Percentiles rank a stretch among this genome's conserved stretches.
Evolutionary conservation across 2,797 vertebrate genomes (phyloP).

Genomic region (Intellagama lesueurii): DNA sequence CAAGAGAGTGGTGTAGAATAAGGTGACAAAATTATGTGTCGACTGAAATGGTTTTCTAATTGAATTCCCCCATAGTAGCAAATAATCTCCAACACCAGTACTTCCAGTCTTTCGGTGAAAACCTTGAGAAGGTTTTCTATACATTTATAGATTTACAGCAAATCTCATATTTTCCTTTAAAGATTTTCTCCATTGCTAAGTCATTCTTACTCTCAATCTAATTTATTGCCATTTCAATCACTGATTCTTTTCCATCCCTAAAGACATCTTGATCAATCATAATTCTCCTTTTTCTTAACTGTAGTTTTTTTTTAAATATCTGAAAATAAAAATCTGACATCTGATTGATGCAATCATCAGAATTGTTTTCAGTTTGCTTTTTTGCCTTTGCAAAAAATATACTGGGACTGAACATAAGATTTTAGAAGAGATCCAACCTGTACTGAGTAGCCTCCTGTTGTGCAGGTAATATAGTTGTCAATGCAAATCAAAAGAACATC

Average conservation of each 20-base stretch:
- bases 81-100: slow-evolving; percentile 1
- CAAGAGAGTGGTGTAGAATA: not conserved
- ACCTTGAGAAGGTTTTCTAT: not conserved
- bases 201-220: not conserved
- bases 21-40: not conserved
- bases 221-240: not conserved
- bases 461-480: not conserved
- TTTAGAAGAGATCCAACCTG: not conserved
- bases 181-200: not conserved
- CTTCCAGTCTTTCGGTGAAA: not conserved
- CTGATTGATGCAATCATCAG: not conserved
- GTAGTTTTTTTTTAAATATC: slow-evolving; percentile 1
- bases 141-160: not conserved
- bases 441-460: not conserved
- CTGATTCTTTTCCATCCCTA: not conserved
- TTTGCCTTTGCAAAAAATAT: not conserved
- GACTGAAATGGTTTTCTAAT: not conserved
- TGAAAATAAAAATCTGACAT: not conserved
- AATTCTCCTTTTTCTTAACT: not conserved
- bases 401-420: not conserved
- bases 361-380: not conserved
- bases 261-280: not conserved
- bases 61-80: not conserved
- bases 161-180: slow-evolving; percentile 6
- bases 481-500: slow-evolving; percentile 2